Evolutionary conservation across 2,113 vertebrate genomes (phyloP).

Genomic region (Andinoacara biseriatus): DNA sequence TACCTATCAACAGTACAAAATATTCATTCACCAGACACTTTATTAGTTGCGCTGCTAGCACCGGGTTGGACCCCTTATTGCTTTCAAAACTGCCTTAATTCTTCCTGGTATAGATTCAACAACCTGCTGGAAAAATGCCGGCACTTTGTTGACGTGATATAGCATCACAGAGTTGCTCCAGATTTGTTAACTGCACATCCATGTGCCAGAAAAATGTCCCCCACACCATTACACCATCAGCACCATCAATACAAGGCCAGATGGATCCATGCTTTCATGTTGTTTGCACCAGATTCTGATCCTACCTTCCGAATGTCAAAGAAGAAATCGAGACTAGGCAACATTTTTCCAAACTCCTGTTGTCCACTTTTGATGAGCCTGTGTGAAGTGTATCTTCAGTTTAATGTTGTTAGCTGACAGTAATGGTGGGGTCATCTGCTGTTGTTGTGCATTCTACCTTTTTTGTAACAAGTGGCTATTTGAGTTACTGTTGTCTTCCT

Average conservation of each 20-base stretch:
- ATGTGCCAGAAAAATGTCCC: background rate
- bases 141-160: background rate
- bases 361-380: background rate
- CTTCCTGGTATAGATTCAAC: background rate
- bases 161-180: background rate
- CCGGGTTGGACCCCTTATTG: background rate
- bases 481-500: background rate
- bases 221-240: background rate
- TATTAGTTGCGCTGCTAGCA: background rate
- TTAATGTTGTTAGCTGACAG: background rate
- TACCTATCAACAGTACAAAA: background rate
- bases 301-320: background rate
- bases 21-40: slow-evolving; percentile 1
- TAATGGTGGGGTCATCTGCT: background rate
- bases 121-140: background rate
- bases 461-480: background rate
- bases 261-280: background rate
- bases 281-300: background rate
- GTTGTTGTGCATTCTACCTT: background rate
- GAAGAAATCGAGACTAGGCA: background rate
- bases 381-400: background rate
- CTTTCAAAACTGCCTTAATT: background rate
- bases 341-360: background rate
- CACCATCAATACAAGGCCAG: background rate
- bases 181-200: background rate